phyloP scores from a whole-genome alignment of 35 echinoderm and acorn worm species.

The Strongylocentrotus purpuratus region DNA sequence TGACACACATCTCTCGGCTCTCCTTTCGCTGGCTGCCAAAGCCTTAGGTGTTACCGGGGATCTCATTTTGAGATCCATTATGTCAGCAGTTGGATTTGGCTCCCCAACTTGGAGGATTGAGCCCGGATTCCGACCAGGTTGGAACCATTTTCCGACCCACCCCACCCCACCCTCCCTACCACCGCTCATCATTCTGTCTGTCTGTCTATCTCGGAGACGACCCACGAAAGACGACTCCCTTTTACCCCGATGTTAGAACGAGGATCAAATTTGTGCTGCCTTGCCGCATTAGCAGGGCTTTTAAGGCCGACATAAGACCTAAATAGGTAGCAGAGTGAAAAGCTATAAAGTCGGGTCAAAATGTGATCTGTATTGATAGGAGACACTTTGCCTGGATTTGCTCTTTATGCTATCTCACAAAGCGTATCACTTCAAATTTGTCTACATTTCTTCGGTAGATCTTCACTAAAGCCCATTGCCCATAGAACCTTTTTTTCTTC shows the following conservation, averaged over 20 bases:
- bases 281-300: constrained; percentile 13
- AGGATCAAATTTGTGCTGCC: constrained; percentile 33
- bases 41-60: constrained; percentile 39
- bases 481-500: background rate
- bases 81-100: constrained; percentile 50
- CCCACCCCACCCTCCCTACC: background rate
- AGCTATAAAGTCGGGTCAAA: constrained; percentile 3
- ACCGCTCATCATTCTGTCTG: background rate
- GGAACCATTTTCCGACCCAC: constrained; percentile 10
- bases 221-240: background rate
- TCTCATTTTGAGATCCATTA: constrained; percentile 29
- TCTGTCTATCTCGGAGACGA: background rate
- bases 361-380: background rate
- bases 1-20: constrained; percentile 27
- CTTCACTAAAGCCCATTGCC: background rate
- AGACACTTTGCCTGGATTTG: constrained; percentile 1
- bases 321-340: constrained; percentile 17
- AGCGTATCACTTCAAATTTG: background rate
- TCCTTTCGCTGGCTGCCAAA: background rate
- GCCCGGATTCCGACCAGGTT: constrained; percentile 32
- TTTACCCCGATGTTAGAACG: background rate
- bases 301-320: constrained; percentile 1
- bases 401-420: background rate
- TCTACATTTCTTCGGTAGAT: background rate
- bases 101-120: constrained; percentile 43